Conservation (phyloP, 2,113 vertebrate genomes). For the Anseranas semipalmata region DNA sequence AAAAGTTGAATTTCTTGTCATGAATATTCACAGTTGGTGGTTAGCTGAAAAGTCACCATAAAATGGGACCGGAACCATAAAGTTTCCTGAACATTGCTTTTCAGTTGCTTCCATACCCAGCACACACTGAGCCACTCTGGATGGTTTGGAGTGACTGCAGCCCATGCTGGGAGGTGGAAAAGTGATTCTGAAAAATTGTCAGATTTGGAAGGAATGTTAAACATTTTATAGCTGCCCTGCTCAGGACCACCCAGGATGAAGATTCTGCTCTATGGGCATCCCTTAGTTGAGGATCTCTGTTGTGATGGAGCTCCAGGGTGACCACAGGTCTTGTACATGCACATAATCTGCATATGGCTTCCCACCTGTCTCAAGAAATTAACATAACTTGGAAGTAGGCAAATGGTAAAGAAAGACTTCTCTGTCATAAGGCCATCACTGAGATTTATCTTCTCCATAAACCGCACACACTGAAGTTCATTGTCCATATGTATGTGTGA, state of each 20-base stretch:
- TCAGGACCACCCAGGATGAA: background rate
- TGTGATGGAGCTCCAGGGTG: background rate
- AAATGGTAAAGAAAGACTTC: background rate
- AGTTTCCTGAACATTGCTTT: background rate
- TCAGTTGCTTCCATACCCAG: background rate
- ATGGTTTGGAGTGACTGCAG: background rate
- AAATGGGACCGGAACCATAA: background rate
- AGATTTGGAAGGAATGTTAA: background rate
- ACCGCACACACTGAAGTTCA: background rate
- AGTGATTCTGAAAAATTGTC: background rate
- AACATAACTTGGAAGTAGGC: background rate
- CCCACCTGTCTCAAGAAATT: background rate
- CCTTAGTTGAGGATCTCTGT: background rate
- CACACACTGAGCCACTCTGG: background rate
- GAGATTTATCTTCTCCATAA: background rate
- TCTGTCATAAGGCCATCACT: background rate
- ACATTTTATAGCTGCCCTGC: background rate
- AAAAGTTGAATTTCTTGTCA: background rate
- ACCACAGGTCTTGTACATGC: background rate
- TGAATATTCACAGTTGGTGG: background rate
- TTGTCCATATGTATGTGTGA: background rate
- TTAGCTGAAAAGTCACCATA: background rate
- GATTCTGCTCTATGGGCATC: background rate
- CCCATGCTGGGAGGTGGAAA: rapidly evolving
- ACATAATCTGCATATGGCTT: background rate